These are phyloP conservation scores for Oegoconia quadripuncta DNA, from an alignment of 2,888 invertebrate genomes.

Conservation along the genomic window DNA sequence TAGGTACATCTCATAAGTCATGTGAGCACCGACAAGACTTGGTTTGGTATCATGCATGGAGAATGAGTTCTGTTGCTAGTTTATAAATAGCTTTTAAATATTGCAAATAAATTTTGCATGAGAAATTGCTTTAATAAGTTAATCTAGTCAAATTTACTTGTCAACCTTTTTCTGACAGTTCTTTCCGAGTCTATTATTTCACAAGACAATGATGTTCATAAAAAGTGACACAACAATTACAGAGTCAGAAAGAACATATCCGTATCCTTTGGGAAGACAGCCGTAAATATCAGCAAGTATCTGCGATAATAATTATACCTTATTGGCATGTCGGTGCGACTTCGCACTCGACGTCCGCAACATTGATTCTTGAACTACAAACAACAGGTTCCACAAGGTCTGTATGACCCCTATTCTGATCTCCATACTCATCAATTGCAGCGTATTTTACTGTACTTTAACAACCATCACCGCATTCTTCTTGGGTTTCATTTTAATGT, in stretches of 20 bases:
- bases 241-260: not conserved
- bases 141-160: no score
- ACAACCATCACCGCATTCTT: not conserved
- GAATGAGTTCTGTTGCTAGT: no score
- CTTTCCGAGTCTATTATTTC: not conserved
- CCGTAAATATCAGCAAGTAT: slow-evolving; percentile 3
- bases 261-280: slow-evolving; percentile 1
- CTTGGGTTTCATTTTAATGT: not conserved
- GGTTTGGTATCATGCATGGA: no score
- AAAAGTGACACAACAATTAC: slow-evolving; percentile 4
- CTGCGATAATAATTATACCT: slow-evolving; percentile 4
- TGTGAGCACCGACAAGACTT: no score
- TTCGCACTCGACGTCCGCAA: not conserved
- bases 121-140: no score
- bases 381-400: slow-evolving; percentile 6
- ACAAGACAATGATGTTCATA: not conserved
- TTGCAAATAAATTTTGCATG: no score
- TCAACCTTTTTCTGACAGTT: not conserved
- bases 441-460: not conserved
- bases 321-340: slow-evolving; percentile 7
- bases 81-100: no score
- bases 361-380: slow-evolving; percentile 9
- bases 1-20: no score
- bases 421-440: not conserved
- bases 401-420: not conserved